phyloP scores from a whole-genome alignment of 2,888 invertebrate genomes.

The Cantharis rustica region DNA sequence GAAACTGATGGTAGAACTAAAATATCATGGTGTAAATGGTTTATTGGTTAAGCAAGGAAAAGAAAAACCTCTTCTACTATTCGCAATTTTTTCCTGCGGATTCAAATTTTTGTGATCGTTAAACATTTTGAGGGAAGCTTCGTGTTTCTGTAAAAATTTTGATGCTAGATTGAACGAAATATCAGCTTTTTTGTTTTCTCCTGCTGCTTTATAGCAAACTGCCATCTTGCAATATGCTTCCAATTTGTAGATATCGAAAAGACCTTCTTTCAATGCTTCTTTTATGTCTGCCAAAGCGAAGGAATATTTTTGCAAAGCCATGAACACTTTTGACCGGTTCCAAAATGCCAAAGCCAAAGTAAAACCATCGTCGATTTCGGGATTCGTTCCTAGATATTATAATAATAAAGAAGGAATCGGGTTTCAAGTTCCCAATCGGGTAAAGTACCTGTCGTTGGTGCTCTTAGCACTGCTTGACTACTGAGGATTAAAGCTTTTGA shows the following conservation, averaged over 20 bases:
- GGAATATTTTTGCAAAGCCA: slow-evolving; percentile 61
- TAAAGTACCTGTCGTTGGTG: slow-evolving; percentile 66
- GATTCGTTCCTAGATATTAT: slow-evolving; percentile 38
- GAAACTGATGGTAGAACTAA: slow-evolving; percentile 29
- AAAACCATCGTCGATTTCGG: slow-evolving; percentile 64
- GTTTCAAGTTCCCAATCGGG: not conserved
- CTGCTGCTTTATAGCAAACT: slow-evolving; percentile 67
- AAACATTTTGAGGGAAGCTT: slow-evolving; percentile 53
- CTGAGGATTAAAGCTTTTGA: slow-evolving; percentile 66
- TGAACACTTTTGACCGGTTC: slow-evolving; percentile 68
- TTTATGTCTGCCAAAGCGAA: slow-evolving; percentile 72
- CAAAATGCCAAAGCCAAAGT: slow-evolving; percentile 69
- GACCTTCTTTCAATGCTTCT: slow-evolving; percentile 65
- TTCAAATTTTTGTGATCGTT: slow-evolving; percentile 54
- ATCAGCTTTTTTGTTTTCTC: slow-evolving; percentile 65
- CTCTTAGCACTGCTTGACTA: slow-evolving; percentile 75
- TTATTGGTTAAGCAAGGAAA: not conserved
- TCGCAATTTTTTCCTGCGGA: slow-evolving; percentile 32
- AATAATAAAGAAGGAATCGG: not conserved
- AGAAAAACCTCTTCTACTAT: slow-evolving; percentile 27
- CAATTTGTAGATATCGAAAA: slow-evolving; percentile 65
- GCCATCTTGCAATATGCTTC: slow-evolving; percentile 75
- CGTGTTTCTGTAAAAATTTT: slow-evolving; percentile 61
- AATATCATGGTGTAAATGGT: not conserved
- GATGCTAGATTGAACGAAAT: slow-evolving; percentile 69